Conservation (phyloP, 2,113 vertebrate species). For the Hucho hucho region DNA sequence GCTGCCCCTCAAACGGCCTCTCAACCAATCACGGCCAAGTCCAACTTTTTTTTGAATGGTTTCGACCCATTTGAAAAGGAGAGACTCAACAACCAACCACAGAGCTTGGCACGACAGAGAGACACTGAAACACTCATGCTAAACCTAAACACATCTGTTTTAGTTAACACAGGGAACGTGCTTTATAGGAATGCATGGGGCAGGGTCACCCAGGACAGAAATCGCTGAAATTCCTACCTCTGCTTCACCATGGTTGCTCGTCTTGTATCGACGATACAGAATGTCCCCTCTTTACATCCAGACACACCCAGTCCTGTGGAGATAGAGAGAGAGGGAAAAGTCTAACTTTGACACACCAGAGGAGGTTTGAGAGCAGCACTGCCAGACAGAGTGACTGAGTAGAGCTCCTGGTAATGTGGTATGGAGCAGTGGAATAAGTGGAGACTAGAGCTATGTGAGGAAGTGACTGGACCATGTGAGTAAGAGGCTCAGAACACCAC, state of each 20-base stretch:
- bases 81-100: conserved; percentile 28
- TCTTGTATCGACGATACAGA: conserved; percentile 25
- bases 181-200: conserved; percentile 44
- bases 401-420: not conserved
- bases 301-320: not conserved
- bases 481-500: conserved; percentile 55
- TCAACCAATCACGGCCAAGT: conserved; percentile 40
- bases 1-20: conserved; percentile 15
- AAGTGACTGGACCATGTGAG: conserved; percentile 66
- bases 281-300: conserved; percentile 3
- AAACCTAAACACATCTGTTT: conserved; percentile 61
- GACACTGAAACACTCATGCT: conserved; percentile 17
- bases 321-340: conserved; percentile 19
- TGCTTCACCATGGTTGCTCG: conserved; percentile 36
- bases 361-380: not conserved
- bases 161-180: conserved; percentile 39
- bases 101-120: conserved; percentile 14
- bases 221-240: conserved; percentile 55
- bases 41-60: conserved; percentile 22
- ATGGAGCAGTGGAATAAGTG: conserved; percentile 21
- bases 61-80: conserved; percentile 21
- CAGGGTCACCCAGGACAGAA: not conserved
- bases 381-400: not conserved
- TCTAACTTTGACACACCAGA: not conserved
- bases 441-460: conserved; percentile 45